Evolutionary conservation across 1,140 invertebrate species (phyloP).

Genomic region (Sitobion miscanthi): DNA sequence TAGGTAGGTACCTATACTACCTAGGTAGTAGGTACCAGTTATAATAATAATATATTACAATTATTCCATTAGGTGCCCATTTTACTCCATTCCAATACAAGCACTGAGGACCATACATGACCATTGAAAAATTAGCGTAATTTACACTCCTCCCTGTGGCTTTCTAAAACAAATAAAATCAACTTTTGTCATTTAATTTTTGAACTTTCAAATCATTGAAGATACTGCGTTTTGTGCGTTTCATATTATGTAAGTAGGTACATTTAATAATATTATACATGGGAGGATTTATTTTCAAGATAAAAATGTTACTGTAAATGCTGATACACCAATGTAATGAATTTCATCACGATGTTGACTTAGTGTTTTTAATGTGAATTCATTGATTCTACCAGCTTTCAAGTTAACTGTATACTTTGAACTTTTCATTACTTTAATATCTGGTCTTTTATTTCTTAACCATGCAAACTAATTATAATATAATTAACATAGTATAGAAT

Average conservation of each 20-base stretch:
- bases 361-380: background rate
- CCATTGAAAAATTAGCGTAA: background rate
- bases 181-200: background rate
- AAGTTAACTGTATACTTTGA: background rate
- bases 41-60: background rate
- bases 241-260: background rate
- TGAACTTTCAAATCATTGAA: background rate
- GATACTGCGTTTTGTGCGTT: background rate
- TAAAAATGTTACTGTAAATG: background rate
- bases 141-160: background rate
- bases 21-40: background rate
- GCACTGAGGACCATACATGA: background rate
- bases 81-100: background rate
- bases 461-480: background rate
- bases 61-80: background rate
- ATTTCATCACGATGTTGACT: background rate
- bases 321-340: background rate
- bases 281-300: background rate
- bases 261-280: background rate
- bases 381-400: background rate
- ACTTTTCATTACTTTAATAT: background rate
- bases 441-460: constrained; percentile 2
- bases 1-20: background rate
- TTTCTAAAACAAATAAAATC: background rate
- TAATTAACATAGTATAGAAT: background rate